Evolutionary conservation across 2,113 vertebrate genomes (phyloP).

Genomic region (Leuciscus idus): DNA sequence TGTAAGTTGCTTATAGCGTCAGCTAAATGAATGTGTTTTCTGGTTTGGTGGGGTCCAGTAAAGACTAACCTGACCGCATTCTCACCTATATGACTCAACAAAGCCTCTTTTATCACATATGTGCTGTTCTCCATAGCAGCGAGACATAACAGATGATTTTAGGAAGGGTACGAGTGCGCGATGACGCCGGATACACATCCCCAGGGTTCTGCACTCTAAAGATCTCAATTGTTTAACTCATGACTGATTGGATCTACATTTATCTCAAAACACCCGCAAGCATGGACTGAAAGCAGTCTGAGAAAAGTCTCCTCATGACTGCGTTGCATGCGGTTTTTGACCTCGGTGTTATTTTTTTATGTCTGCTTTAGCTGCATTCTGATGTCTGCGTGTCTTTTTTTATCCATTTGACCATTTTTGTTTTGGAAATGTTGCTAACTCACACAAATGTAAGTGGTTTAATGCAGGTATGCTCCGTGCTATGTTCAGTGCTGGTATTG

Average conservation of each 20-base stretch:
- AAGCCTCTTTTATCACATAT: slow-evolving; percentile 42
- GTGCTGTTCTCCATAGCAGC: neutral
- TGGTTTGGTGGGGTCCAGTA: neutral
- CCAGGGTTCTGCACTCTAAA: neutral
- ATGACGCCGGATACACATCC: neutral
- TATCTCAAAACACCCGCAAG: neutral
- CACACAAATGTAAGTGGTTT: neutral
- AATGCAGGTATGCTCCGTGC: neutral
- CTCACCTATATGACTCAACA: slow-evolving; percentile 39
- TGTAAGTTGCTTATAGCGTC: too few relatives aligned
- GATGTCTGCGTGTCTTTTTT: neutral
- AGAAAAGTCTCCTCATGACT: slow-evolving; percentile 40
- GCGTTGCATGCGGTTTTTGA: neutral
- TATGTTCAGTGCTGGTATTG: neutral
- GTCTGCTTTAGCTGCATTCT: neutral
- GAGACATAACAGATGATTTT: slow-evolving; percentile 36
- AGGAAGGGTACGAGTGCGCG: neutral
- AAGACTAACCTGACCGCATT: neutral
- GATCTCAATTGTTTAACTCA: slow-evolving; percentile 37
- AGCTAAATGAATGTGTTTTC: too few relatives aligned
- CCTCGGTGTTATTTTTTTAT: neutral
- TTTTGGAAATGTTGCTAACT: neutral
- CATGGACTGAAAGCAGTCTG: slow-evolving; percentile 12
- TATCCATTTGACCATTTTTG: neutral
- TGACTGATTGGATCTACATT: slow-evolving; percentile 34